Conservation (phyloP, 1,140 invertebrate species). For the Paralvinella palmiformis region DNA sequence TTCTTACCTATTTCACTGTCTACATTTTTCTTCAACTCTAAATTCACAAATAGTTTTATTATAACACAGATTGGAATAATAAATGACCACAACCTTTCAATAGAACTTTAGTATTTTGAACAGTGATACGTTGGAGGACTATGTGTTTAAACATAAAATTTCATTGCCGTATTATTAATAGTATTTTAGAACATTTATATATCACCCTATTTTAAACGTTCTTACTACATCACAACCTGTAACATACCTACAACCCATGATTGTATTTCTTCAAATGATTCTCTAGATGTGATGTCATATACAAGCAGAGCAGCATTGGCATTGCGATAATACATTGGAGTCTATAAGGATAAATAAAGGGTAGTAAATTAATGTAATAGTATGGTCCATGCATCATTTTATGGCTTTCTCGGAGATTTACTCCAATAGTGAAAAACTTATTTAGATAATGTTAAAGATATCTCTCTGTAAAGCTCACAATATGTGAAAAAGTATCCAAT, state of each 20-base stretch:
- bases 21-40: slow-evolving; percentile 7
- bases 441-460: not conserved
- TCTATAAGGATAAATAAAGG: not conserved
- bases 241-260: slow-evolving; percentile 2
- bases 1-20: not conserved
- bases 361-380: not conserved
- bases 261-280: slow-evolving; percentile 4
- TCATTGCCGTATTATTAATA: not conserved
- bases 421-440: not conserved
- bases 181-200: not conserved
- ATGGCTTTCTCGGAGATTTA: no score
- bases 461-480: not conserved
- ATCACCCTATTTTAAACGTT: not conserved
- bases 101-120: not conserved
- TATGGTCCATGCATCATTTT: no score
- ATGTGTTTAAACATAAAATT: not conserved
- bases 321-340: slow-evolving; percentile 13
- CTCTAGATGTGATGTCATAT: slow-evolving; percentile 12
- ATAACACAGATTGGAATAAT: no score
- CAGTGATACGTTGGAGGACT: not conserved
- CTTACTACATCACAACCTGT: not conserved
- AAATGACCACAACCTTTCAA: not conserved
- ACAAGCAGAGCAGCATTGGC: slow-evolving; percentile 13
- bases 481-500: not conserved
- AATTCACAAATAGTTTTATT: not conserved